Conservation (phyloP, 2,113 vertebrate species). For the Indri indri region DNA sequence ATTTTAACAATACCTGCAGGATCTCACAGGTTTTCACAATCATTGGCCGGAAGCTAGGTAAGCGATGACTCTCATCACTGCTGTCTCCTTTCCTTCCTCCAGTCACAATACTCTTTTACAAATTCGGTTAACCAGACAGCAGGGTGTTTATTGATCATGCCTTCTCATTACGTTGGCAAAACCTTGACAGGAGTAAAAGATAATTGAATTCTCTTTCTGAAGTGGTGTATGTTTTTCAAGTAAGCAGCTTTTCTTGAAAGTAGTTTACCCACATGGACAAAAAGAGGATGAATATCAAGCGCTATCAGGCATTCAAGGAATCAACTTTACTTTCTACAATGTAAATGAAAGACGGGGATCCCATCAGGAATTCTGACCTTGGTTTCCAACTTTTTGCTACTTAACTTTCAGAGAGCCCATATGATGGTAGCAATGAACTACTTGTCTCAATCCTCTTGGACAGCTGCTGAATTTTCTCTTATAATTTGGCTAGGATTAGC, state of each 20-base stretch:
- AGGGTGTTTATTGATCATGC: background rate
- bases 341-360: background rate
- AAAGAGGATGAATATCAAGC: background rate
- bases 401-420: background rate
- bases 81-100: background rate
- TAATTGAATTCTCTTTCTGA: background rate
- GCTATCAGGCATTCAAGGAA: background rate
- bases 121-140: background rate
- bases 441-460: background rate
- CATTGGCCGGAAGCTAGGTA: background rate
- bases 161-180: background rate
- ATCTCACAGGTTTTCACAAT: background rate
- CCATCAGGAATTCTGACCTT: background rate
- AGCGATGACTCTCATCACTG: background rate
- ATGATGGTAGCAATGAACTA: background rate
- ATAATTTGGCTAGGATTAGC: background rate
- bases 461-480: background rate
- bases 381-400: background rate
- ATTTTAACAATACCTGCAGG: background rate
- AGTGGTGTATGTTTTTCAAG: conserved; percentile 14
- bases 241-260: conserved; percentile 35
- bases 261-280: background rate
- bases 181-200: background rate
- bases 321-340: background rate
- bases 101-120: background rate